phyloP scores from a whole-genome alignment of 2,888 invertebrate genomes.

The Amorpha juglandis region DNA sequence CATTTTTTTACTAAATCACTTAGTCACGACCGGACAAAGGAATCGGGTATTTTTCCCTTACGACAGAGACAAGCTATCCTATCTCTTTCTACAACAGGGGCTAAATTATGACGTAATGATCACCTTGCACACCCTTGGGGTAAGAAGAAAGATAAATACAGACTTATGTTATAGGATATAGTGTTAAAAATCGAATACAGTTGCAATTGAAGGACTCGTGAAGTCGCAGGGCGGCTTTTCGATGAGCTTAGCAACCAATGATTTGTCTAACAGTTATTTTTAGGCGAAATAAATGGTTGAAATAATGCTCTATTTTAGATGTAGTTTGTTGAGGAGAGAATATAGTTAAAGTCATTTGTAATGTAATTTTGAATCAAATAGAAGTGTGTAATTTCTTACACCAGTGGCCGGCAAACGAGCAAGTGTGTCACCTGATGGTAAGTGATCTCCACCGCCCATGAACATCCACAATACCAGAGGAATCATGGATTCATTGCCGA shows the following conservation, averaged over 20 bases:
- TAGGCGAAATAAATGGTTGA: neutral
- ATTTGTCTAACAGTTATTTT: slow-evolving; percentile 18
- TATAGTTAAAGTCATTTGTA: no score
- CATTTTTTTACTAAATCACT: slow-evolving; percentile 24
- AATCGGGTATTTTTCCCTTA: slow-evolving; percentile 29
- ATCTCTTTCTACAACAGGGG: slow-evolving; percentile 36
- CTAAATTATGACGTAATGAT: slow-evolving; percentile 41
- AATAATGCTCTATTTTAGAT: neutral
- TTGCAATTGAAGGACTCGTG: slow-evolving; percentile 17
- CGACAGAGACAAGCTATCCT: slow-evolving; percentile 15
- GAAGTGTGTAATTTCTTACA: no score
- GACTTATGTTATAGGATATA: neutral
- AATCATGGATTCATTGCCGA: no score
- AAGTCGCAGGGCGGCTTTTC: slow-evolving; percentile 19
- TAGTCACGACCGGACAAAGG: slow-evolving; percentile 37
- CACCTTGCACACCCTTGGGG: slow-evolving; percentile 29
- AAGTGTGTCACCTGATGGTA: no score
- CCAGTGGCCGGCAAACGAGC: no score
- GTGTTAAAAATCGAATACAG: neutral
- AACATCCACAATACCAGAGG: no score
- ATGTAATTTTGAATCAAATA: no score
- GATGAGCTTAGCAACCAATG: slow-evolving; percentile 19
- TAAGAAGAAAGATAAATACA: neutral
- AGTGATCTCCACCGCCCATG: no score
- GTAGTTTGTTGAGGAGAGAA: neutral